Percentiles rank a stretch among this genome's conserved stretches.
These are phyloP conservation scores for Drosophila sproati DNA, from an alignment of 1,140 invertebrate genomes.

Conservation along the genomic window DNA sequence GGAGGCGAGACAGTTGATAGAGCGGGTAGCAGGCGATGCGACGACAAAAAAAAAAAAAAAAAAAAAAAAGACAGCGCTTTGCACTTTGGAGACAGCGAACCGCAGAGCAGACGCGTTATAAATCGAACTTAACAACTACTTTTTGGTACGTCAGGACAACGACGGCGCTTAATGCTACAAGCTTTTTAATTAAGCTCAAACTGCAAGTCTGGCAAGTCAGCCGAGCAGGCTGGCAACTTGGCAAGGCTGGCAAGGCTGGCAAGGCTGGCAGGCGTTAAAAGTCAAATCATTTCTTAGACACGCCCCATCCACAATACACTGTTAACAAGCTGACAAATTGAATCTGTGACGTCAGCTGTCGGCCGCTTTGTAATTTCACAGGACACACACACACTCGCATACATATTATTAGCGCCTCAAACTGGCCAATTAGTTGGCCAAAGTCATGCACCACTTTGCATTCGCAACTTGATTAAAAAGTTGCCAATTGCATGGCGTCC, in stretches of 20 bases:
- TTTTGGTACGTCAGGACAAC: slow-evolving; percentile 29
- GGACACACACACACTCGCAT: slow-evolving; percentile 33
- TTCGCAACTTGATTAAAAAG: slow-evolving; percentile 78
- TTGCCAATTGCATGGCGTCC: slow-evolving; percentile 56
- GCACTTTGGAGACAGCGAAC: slow-evolving; percentile 77
- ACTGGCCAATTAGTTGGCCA: slow-evolving; percentile 62
- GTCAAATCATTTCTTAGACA: slow-evolving; percentile 62
- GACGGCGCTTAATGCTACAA: slow-evolving; percentile 66
- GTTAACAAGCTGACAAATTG: slow-evolving; percentile 77
- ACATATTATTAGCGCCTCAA: slow-evolving; percentile 62
- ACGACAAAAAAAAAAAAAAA: not conserved
- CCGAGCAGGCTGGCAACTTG: too few relatives aligned
- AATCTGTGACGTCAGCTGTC: slow-evolving; percentile 68
- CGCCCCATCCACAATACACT: not conserved
- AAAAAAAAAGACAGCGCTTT: slow-evolving; percentile 61
- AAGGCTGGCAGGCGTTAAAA: slow-evolving; percentile 65
- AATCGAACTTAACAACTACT: slow-evolving; percentile 79
- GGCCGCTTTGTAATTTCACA: slow-evolving; percentile 70
- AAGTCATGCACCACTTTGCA: slow-evolving; percentile 53
- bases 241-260: slow-evolving; percentile 23
- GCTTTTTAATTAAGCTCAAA: slow-evolving; percentile 83
- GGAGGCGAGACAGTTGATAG: slow-evolving; percentile 6
- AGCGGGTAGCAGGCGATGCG: too few relatives aligned
- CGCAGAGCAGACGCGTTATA: slow-evolving; percentile 69
- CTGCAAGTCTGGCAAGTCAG: slow-evolving; percentile 28